Evolutionary conservation across 92 coral and sea anemone species (phyloP), one percentile per base, ranked within the genome.

Genomic region (Epizoanthus ramosus): DNA sequence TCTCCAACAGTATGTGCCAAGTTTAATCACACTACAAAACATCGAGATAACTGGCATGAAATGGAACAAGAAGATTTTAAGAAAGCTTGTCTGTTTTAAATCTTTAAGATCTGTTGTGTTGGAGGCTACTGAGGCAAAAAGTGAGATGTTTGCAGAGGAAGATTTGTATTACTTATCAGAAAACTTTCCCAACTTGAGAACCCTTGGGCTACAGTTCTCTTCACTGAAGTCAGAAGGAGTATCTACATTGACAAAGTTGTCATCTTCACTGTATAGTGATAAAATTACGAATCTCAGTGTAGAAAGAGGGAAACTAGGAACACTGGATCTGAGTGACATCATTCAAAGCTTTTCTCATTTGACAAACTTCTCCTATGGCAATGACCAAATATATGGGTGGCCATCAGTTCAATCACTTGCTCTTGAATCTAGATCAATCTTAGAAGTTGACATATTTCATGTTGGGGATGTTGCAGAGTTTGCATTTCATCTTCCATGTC

Each of bases 401-500:
- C 98, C 95, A n/a, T 93, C 93, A n/a, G 81, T 84, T 56, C 94
- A 89, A 61, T 66, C 66, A 6, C 86, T 91, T 17, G 28, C 73
- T n/a, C 80, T 93, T 21, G 73, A 69, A 28, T 93, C 98, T 3
- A 85, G 76, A 45, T 91, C 98, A 1, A 61, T 89, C 23, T 41
- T 19, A 14, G 93, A 89, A 71, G 84, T 93, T 56, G 87, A 80
- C 23, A 71, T 93, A 47, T 93, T 88, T 71, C 94, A 89, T 84
- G 82, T 93, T 63, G 93, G 98, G 21, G 93, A 93, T 85, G 88
- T 91, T 79, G 88, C 94, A 28, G 91, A 93, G 88, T 87, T 89
- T 59, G 37, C 67, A 33, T 84, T 93, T 21, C 64, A 56, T 18
- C 50, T 91, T 6, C 95, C 98, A 17, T 22, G 17, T 24, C 80